Percentiles rank a stretch among this genome's conserved stretches.
Conservation (phyloP, 2,797 vertebrate genomes). For the Myotis myotis region DNA sequence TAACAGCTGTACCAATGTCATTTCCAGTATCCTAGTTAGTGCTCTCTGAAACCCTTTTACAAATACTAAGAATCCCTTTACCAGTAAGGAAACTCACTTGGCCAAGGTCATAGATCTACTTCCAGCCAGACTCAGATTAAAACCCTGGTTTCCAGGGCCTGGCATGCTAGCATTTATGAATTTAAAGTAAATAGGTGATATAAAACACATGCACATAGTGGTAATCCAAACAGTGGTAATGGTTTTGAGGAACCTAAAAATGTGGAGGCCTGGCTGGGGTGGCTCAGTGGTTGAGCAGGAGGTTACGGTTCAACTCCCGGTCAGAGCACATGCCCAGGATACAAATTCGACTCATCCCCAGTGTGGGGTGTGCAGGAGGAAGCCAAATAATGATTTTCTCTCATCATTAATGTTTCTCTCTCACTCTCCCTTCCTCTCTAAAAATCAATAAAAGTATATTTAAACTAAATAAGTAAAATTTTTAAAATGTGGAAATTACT, state of each 20-base stretch:
- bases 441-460: no score
- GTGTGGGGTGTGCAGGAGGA: no score
- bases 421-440: no score
- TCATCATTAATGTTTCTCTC: no score
- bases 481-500: not conserved
- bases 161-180: not conserved
- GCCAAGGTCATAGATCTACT: not conserved
- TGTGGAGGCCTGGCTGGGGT: not conserved
- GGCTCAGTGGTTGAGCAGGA: no score
- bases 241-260: not conserved
- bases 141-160: not conserved
- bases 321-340: no score
- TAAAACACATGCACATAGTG: not conserved
- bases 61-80: constrained; percentile 4
- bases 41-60: not conserved
- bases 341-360: no score
- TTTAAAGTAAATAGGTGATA: not conserved
- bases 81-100: not conserved
- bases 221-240: not conserved
- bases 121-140: not conserved
- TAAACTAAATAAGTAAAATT: no score
- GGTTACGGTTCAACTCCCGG: no score
- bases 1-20: not conserved
- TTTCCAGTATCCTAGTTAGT: not conserved
- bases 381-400: no score